These are phyloP conservation scores for Arbacia lixula DNA, from an alignment of 53 echinoderm and acorn worm species.

Conservation along the genomic window DNA sequence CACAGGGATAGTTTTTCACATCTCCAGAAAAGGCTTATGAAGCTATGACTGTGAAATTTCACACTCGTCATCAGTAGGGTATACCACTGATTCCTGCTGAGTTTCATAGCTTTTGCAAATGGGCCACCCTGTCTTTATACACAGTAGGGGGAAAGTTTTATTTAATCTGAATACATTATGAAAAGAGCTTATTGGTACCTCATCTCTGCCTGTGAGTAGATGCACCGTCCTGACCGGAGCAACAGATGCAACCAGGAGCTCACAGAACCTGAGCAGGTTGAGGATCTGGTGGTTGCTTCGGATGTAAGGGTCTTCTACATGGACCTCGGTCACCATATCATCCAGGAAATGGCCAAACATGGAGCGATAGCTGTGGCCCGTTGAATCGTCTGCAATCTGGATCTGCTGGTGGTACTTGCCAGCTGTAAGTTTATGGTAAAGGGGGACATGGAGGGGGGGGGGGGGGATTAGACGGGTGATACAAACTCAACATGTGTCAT, in stretches of 20 bases:
- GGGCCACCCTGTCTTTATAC: too few relatives aligned
- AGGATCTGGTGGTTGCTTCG: conserved; percentile 70
- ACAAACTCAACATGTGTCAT: too few relatives aligned
- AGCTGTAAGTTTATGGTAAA: conserved; percentile 41
- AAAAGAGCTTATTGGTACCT: background rate
- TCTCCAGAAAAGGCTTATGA: too few relatives aligned
- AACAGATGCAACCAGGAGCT: conserved; percentile 62
- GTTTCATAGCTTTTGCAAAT: too few relatives aligned
- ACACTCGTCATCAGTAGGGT: too few relatives aligned
- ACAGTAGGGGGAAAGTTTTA: background rate
- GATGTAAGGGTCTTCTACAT: conserved; percentile 91
- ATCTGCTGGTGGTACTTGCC: conserved; percentile 92
- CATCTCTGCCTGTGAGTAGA: conserved; percentile 25
- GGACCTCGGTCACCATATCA: conserved; percentile 68
- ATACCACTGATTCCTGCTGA: too few relatives aligned
- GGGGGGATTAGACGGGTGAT: too few relatives aligned
- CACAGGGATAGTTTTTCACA: too few relatives aligned
- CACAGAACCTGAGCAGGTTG: conserved; percentile 92
- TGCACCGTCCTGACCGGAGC: conserved; percentile 52
- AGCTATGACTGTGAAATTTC: too few relatives aligned
- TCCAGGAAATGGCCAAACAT: conserved; percentile 82
- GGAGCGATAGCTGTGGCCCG: conserved; percentile 75
- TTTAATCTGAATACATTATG: background rate
- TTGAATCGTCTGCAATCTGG: conserved; percentile 79
- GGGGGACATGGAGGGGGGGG: too few relatives aligned